Evolutionary conservation across 1,140 invertebrate species (phyloP), one percentile per base, ranked within the genome.

Genomic region (Cardiocondyla obscurior): DNA sequence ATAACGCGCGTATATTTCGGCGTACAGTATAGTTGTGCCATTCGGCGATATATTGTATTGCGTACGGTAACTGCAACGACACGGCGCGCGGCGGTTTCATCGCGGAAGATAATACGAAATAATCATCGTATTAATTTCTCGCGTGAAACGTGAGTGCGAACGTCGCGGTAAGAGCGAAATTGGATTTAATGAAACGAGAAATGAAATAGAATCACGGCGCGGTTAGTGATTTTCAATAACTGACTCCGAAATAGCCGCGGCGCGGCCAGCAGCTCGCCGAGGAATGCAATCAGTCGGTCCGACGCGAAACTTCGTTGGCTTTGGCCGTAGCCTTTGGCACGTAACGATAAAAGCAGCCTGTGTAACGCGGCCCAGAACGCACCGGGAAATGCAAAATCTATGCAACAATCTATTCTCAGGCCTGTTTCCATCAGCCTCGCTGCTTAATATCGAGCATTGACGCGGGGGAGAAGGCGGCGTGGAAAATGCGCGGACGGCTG

Each of bases 341-440:
- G 33, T 19, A 70, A 25, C 64, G n/a, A 22, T 67, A 14, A 10
- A 3, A 30, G 28, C 51, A 16, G 30, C 10, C 49, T 46, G 39
- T 36, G 65, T 5, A 57, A 55, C 65, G 51, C 19, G 19, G 39
- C 16, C 10, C 51, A n/a, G 62, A 25, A 79, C 85, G 85, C 84
- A 83, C 65, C 60, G 55, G 77, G 58, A 89, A 91, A 91, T 90
- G 89, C 84, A 81, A 90, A 90, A 89, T 87, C 84, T 73, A 62
- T 57, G 85, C 83, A 86, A 86, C 81, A 76, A 55, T 72, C 76
- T 84, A 88, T 82, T 88, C 81, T 76, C 62, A 72, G 42, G 33
- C 14, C 82, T n/a, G 44, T 36, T 53, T 65, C 25, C 62, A 6
- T 30, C n/a, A n/a, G 16, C 44, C 19, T 36, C 16, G 65, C 16